Evolutionary conservation across 2,113 vertebrate genomes (phyloP), one percentile per base, ranked within the genome.

Genomic region (Marcusenius ussheri): DNA sequence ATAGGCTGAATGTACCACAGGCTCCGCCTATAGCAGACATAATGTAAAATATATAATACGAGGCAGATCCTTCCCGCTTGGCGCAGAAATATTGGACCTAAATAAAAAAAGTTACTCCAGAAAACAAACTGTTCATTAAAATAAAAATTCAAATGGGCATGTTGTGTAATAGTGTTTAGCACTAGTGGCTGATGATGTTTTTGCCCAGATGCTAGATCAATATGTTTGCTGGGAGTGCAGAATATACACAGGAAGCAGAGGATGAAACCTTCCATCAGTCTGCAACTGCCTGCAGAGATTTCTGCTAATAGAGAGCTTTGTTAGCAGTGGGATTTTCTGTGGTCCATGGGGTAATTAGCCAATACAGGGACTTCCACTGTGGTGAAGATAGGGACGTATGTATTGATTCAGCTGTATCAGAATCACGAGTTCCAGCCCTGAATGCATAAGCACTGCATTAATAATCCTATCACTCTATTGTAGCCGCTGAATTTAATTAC

Each of bases 311-410:
- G 51, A 47, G 42, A 70, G 88, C 24, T 49, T 88, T 88, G 88
- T 88, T 47, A 88, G 88, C 62, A 24, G 53, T 47, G 62, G 62
- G 62, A 74, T 74, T 74, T 88, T 88, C 87, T 15, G 87, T 88
- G 45, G 88, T 53, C 74, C 31, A 80, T 53, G 70, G 74, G 74
- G 49, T 83, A 89, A 89, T 89, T 89, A 89, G 49, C 87, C 17
- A 88, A 88, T 66, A 88, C 31, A n/a, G 56, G 51, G 21, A 39
- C 88, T 56, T 49, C 74, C 11, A 46, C 35, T 39, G 88, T 51
- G 74, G 49, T 83, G 21, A 42, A 83, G 74, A 83, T 56, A 53
- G 49, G 49, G 88, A 53, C 21, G 11, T 42, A 39, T 53, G 31
- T 50, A 83, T 89, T 83, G 74, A 89, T 56, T 89, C 17, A 42